Percentiles rank a stretch among this genome's conserved stretches.
Evolutionary conservation across 2,888 invertebrate genomes (phyloP).

Genomic region (Podotricha telesiphe): DNA sequence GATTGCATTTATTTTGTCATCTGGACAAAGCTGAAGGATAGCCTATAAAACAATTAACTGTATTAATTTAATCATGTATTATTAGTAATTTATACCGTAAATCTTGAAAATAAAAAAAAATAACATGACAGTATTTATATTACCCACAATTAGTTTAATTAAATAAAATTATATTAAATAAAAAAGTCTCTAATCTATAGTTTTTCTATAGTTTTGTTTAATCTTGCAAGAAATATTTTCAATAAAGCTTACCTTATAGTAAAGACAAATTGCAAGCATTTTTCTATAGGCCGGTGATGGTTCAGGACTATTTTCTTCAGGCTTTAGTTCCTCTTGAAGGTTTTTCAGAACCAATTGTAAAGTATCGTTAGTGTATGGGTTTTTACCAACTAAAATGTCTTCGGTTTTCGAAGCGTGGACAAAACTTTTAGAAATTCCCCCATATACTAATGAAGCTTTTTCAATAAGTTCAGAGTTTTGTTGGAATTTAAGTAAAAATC

Average conservation of each 20-base stretch:
- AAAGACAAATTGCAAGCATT: constrained; percentile 83
- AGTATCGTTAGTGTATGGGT: constrained; percentile 64
- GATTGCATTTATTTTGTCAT: constrained; percentile 70
- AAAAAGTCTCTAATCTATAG: no score
- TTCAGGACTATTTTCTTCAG: constrained; percentile 72
- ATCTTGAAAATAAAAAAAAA: no score
- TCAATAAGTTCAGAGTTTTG: constrained; percentile 63
- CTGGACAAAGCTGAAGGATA: constrained; percentile 83
- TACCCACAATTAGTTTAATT: no score
- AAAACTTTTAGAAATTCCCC: constrained; percentile 78
- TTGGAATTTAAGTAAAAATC: constrained; percentile 85
- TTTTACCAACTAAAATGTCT: constrained; percentile 69
- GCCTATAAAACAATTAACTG: constrained; percentile 58
- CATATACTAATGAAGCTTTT: constrained; percentile 83
- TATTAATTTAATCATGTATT: no score
- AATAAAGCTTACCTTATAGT: constrained; percentile 79
- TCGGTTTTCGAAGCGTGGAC: constrained; percentile 82
- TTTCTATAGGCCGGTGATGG: constrained; percentile 84
- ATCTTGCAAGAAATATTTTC: not conserved
- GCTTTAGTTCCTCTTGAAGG: constrained; percentile 57
- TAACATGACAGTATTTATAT: no score
- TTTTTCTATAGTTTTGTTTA: no score
- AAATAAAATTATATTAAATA: no score
- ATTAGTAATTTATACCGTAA: no score
- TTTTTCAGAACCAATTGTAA: constrained; percentile 64